Evolutionary conservation across 2,888 invertebrate species (phyloP).

Genomic region (Nymphalis polychloros): DNA sequence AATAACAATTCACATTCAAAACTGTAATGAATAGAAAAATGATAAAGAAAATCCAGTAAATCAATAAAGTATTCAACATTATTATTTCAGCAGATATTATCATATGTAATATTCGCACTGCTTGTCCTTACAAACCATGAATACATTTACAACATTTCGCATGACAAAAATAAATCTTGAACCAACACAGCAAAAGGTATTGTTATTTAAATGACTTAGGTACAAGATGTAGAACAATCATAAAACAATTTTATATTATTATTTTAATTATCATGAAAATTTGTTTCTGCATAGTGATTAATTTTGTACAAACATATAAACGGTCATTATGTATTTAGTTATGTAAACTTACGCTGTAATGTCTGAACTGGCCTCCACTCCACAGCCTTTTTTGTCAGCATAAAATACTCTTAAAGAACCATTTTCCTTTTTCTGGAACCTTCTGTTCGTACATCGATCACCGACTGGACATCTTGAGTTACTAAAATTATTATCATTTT

Average conservation of each 20-base stretch:
- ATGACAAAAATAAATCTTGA: neutral
- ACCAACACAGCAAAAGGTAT: neutral
- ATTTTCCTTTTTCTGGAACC: constrained; percentile 94
- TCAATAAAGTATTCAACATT: too few relatives aligned
- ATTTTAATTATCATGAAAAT: too few relatives aligned
- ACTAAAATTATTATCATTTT: constrained; percentile 76
- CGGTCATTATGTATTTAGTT: neutral
- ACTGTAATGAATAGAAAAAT: too few relatives aligned
- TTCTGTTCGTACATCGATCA: constrained; percentile 95
- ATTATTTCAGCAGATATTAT: neutral
- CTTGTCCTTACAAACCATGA: neutral
- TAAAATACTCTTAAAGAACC: constrained; percentile 92
- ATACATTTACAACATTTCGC: constrained; percentile 4
- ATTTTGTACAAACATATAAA: neutral
- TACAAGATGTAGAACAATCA: too few relatives aligned
- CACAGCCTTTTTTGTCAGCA: constrained; percentile 97
- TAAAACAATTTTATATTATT: neutral
- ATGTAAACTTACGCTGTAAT: constrained; percentile 83
- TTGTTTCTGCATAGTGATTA: too few relatives aligned
- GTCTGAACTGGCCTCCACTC: constrained; percentile 89
- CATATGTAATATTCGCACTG: constrained; percentile 11
- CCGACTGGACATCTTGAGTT: constrained; percentile 94
- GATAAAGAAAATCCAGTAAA: too few relatives aligned
- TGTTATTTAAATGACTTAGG: too few relatives aligned
- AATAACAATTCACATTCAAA: too few relatives aligned